Conservation (phyloP, 2,797 vertebrate genomes). For the Scarus forsteni region DNA sequence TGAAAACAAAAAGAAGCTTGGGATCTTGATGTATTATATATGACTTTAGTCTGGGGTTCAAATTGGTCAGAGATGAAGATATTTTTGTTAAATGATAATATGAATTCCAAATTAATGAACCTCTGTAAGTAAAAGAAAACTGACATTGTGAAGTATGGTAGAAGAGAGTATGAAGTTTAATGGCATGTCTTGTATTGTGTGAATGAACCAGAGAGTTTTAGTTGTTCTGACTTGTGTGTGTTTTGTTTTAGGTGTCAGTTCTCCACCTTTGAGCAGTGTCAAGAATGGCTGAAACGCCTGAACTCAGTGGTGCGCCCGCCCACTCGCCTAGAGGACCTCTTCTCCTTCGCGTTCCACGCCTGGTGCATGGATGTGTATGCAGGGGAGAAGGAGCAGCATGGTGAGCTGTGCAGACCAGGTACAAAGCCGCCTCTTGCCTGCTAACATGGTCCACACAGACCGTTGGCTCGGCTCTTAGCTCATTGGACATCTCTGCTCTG, state of each 20-base stretch:
- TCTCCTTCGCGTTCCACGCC: conserved; percentile 97
- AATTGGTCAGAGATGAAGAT: no score
- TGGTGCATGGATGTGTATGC: conserved; percentile 96
- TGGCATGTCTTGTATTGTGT: no score
- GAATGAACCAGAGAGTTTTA: no score
- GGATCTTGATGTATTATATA: no score
- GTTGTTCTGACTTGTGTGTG: neutral
- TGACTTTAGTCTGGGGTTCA: no score
- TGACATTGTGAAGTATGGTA: no score
- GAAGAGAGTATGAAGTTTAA: no score
- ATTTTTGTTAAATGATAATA: no score
- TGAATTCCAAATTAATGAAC: no score
- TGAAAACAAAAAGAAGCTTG: no score
- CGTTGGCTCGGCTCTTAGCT: neutral
- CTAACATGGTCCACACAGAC: neutral
- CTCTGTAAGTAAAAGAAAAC: no score
- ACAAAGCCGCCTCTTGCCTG: neutral
- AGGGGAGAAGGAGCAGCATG: conserved; percentile 96
- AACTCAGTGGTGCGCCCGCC: conserved; percentile 89
- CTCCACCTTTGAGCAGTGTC: conserved; percentile 95
- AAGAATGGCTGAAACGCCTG: conserved; percentile 96
- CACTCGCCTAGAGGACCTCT: conserved; percentile 93
- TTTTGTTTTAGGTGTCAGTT: conserved; percentile 90
- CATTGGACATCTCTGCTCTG: conserved; percentile 55
- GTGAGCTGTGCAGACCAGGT: conserved; percentile 96